phyloP scores from a whole-genome alignment of 2,888 invertebrate species.

The Protonemura montana region DNA sequence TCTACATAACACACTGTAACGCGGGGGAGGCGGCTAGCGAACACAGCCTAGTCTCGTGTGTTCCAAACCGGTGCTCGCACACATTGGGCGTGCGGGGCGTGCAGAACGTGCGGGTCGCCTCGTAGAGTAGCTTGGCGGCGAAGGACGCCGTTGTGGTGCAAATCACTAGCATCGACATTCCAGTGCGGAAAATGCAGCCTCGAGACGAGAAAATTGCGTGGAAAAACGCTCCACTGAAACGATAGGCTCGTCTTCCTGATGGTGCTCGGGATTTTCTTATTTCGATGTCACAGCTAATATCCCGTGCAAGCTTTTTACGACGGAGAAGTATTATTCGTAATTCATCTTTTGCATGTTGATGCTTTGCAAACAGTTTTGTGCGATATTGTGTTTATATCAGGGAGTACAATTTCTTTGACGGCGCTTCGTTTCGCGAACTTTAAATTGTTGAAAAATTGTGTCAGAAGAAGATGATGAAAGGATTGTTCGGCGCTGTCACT shows the following conservation, averaged over 20 bases:
- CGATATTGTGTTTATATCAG: background rate
- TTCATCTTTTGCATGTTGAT: background rate
- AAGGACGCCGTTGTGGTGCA: too few relatives aligned
- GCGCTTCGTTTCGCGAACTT: background rate
- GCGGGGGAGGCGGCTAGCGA: background rate
- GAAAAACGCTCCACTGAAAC: background rate
- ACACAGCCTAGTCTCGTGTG: background rate
- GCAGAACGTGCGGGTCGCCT: background rate
- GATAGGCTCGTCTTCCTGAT: background rate
- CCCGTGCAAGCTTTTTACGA: background rate
- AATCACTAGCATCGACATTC: background rate
- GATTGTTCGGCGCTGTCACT: constrained; percentile 1
- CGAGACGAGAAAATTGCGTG: background rate
- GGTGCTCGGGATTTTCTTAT: background rate
- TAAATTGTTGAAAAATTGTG: constrained; percentile 8
- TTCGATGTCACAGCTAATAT: background rate
- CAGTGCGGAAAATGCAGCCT: background rate
- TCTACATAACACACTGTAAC: constrained; percentile 30
- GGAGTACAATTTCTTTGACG: background rate
- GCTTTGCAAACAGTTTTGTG: background rate
- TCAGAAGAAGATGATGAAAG: constrained; percentile 21
- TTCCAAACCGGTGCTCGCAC: too few relatives aligned
- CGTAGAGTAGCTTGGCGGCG: background rate
- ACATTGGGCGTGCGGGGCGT: background rate
- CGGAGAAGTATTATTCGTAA: background rate